These are phyloP conservation scores for Lagocephalus sceleratus DNA, from an alignment of 2,797 vertebrate species.

Conservation along the genomic window DNA sequence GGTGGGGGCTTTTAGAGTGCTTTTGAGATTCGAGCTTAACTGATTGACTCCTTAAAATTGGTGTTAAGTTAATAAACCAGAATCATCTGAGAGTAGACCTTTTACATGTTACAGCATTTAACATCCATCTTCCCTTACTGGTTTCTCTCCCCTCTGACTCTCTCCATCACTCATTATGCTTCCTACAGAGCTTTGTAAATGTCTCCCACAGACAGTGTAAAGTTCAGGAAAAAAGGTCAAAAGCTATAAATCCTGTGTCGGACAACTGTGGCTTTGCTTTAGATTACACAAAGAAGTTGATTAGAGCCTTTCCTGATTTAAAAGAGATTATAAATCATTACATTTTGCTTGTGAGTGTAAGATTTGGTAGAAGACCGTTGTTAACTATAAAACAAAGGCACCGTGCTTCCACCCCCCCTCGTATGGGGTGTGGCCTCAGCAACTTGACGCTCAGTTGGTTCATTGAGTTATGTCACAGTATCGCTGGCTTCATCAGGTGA, in stretches of 20 bases:
- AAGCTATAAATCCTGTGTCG: constrained; percentile 47
- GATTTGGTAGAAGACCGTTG: too few species aligned
- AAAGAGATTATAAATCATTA: too few species aligned
- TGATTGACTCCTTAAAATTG: too few species aligned
- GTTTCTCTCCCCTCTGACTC: neutral
- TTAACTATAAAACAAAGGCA: too few species aligned
- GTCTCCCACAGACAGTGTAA: constrained; percentile 34
- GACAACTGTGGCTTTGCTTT: constrained; percentile 12
- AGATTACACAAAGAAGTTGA: constrained; percentile 19
- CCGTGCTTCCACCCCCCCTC: too few species aligned
- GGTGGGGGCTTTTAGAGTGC: too few species aligned
- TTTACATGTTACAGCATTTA: neutral
- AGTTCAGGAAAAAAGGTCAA: constrained; percentile 69
- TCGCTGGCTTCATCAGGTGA: constrained; percentile 5
- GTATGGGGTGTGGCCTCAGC: too few species aligned
- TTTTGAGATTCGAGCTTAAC: too few species aligned
- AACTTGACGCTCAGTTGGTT: too few species aligned
- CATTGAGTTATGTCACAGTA: constrained; percentile 6
- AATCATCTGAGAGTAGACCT: too few species aligned
- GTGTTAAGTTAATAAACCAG: too few species aligned
- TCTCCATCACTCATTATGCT: neutral
- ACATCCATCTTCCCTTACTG: neutral
- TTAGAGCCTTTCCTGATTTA: neutral
- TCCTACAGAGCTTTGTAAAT: neutral
- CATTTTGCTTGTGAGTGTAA: too few species aligned